Percentiles rank a stretch among this genome's conserved stretches.
phyloP scores from a whole-genome alignment of 2,888 invertebrate genomes.

The Drosophila ezoana region DNA sequence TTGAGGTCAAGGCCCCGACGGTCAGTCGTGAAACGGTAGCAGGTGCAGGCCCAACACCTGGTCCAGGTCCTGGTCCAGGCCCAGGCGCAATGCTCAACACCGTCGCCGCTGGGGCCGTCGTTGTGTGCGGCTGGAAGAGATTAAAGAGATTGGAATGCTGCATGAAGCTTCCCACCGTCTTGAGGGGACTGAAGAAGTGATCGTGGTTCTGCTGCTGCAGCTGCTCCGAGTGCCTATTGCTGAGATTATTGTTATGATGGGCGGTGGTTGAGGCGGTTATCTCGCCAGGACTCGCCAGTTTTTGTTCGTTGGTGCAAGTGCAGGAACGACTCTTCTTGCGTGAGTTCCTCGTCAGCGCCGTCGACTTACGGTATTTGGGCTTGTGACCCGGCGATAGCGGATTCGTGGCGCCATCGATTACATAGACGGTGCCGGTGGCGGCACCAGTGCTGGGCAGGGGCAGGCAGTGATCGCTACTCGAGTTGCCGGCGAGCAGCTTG shows the following conservation, averaged over 20 bases:
- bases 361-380: constrained; percentile 80
- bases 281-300: constrained; percentile 35
- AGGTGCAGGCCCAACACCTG: constrained; percentile 4
- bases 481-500: constrained; percentile 61
- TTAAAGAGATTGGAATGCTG: constrained; percentile 85
- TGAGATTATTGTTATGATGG: constrained; percentile 46
- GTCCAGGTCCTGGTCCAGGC: neutral
- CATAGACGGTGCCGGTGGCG: constrained; percentile 58
- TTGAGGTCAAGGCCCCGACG: constrained; percentile 30
- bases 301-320: constrained; percentile 63
- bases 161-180: constrained; percentile 85
- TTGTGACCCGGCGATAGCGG: constrained; percentile 71
- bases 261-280: constrained; percentile 3
- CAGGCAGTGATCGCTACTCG: constrained; percentile 62
- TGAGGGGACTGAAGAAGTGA: constrained; percentile 85
- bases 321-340: constrained; percentile 71
- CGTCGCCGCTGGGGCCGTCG: constrained; percentile 28
- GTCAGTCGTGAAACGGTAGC: constrained; percentile 32
- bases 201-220: constrained; percentile 69
- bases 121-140: constrained; percentile 74
- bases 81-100: constrained; percentile 14
- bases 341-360: constrained; percentile 59
- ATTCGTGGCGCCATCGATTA: constrained; percentile 78
- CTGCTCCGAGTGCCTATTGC: constrained; percentile 33
- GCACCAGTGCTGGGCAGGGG: constrained; percentile 48